These are phyloP conservation scores for Sphaerophoria rueppellii DNA, from an alignment of 2,888 invertebrate species.

Conservation along the genomic window DNA sequence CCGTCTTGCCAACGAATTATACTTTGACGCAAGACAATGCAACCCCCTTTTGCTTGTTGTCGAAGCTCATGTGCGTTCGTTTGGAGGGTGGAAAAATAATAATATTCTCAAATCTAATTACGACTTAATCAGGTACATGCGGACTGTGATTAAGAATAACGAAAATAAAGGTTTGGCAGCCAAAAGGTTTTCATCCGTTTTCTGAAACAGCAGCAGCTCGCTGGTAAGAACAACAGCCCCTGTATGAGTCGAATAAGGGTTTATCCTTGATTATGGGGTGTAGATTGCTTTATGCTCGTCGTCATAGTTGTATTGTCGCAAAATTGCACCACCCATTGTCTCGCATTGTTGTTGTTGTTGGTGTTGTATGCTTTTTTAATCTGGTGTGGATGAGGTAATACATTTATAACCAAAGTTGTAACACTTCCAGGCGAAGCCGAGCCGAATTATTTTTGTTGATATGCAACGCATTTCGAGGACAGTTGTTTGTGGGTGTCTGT, in stretches of 20 bases:
- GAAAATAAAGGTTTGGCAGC: slow-evolving; percentile 50
- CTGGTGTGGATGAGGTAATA: slow-evolving; percentile 66
- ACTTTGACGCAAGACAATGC: slow-evolving; percentile 58
- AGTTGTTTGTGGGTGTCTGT: slow-evolving; percentile 19
- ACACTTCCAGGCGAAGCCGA: slow-evolving; percentile 12
- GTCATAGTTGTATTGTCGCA: slow-evolving; percentile 45
- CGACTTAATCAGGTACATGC: slow-evolving; percentile 82
- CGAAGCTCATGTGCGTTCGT: neutral
- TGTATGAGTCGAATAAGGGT: neutral
- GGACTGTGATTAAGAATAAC: slow-evolving; percentile 76
- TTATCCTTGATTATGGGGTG: slow-evolving; percentile 58
- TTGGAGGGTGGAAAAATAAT: slow-evolving; percentile 69
- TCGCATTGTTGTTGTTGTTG: slow-evolving; percentile 65
- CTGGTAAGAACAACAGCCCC: slow-evolving; percentile 20
- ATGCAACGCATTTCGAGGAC: slow-evolving; percentile 39
- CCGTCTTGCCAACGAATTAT: neutral
- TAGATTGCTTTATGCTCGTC: slow-evolving; percentile 57
- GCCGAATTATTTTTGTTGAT: slow-evolving; percentile 6
- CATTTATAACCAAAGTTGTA: slow-evolving; percentile 12
- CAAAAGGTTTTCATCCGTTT: slow-evolving; percentile 47
- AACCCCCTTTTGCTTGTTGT: slow-evolving; percentile 45
- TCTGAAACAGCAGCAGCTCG: neutral
- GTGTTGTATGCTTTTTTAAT: slow-evolving; percentile 49
- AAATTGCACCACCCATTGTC: slow-evolving; percentile 69
- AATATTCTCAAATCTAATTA: slow-evolving; percentile 82